Evolutionary conservation across 2,797 vertebrate genomes (phyloP), one percentile per base, ranked within the genome.

Genomic region (Sebastes aleutianus): DNA sequence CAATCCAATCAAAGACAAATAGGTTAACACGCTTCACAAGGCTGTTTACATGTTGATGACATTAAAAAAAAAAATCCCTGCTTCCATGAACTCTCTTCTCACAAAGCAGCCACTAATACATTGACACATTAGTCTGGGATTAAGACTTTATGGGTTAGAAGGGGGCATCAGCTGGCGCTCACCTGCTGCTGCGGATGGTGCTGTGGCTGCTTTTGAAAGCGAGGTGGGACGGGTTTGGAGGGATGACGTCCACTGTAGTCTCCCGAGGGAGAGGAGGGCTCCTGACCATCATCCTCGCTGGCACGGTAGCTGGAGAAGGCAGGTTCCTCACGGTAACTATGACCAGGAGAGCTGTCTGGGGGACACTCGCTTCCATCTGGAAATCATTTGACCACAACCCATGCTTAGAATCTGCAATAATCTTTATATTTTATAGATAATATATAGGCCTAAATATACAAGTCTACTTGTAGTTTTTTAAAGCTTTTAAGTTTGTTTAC

Each of bases 181-280:
- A 95, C 95, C 94, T 95, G 93, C 78, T 94, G 93, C 78, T 94
- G 92, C 76, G 92, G 92, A 22, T 92, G 93, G 5, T 90, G 93
- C 36, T 90, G 93, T 26, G 87, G 85, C 83, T 97, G 97, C 76
- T 98, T 97, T 87, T 99, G 98, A 88, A 99, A 99, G 20, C 98
- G 96, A 0, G 98, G 97, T 4, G 98, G 96, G 39, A 99, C 92
- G 2, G 97, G 92, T 85, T 99, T 99, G 67, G 92, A 77, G 50
- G 91, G 34, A 81, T 97, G 97, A 62, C 96, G 97, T 76, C 97
- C 97, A 86, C 57, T 88, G 75, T 97, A 97, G 34, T 99, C 98
- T 58, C 96, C 97, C n/a, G 94, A 85, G 0, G 98, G 96, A 0
- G 97, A 98, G 5, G 93, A 90, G 0, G 96, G 91, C 83, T 98